Base-by-base conservation (phyloP, 2,113 vertebrate genomes). In the Bufo bufo region DNA sequence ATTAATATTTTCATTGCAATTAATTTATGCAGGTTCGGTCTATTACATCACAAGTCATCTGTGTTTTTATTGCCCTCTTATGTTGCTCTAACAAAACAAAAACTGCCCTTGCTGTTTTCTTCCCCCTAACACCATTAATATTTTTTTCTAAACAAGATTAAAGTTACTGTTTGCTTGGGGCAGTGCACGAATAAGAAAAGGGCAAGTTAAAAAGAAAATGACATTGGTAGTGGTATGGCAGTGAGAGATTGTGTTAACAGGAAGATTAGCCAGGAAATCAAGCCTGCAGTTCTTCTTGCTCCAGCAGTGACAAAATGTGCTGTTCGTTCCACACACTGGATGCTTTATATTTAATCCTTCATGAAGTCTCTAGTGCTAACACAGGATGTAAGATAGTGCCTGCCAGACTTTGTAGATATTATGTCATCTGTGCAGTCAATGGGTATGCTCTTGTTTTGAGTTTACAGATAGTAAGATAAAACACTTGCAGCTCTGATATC, bases 81-180 rank as follows among this genome's bases (percentile, higher is more conserved):
- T 65, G 23, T 84, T 89, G 45, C 82, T 61, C 90, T 91, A 90
- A 89, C 90, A 90, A 87, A 85, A 90, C 90, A 90, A 87, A 82
- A 88, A 66, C 59, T 90, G 89, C 83, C 82, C 88, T 84, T 84
- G 79, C 65, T 92, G 86, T 89, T 88, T 9, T 69, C 10, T 90
- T 92, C 87, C 86, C 91, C 89, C 45, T 78, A 16, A 47, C 14
- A 79, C 90, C 91, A 91, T 90, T 91, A 90, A 87, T 88, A 87
- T 23, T 8, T 91, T 91, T 89, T 92, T 92, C 90, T 91, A 92
- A 91, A 89, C 89, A 79, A 0, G 74, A 90, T 93, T 87, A 66
- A 43, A 90, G 87, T 71, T 84, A 79, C 79, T 89, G 71, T 92
- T 20, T 80, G 87, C 89, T 90, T 85, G 78, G 90, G 90, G 89